A percentile compares a stretch with the other conserved stretches of the same genome.
Conservation (phyloP, 2,113 vertebrate species). For the Perca flavescens region DNA sequence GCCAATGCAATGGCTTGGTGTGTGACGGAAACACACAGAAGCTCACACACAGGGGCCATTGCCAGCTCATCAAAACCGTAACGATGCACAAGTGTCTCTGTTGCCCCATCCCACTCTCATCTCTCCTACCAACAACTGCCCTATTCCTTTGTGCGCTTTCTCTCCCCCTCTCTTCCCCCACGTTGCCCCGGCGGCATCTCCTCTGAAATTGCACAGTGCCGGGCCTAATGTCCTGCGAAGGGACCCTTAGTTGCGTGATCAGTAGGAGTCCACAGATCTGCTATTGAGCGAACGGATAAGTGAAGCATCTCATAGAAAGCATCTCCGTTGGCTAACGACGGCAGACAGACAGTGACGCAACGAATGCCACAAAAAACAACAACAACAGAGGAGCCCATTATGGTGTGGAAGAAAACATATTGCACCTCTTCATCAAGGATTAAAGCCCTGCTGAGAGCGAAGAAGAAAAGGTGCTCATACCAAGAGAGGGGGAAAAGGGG, state of each 20-base stretch:
- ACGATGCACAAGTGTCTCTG: slow-evolving; percentile 41
- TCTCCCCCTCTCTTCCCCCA: background rate
- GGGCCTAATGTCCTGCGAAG: slow-evolving; percentile 15
- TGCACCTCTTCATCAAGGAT: slow-evolving; percentile 60
- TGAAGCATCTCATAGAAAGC: slow-evolving; percentile 14
- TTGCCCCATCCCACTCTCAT: slow-evolving; percentile 20
- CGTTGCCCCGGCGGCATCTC: background rate
- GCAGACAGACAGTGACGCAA: slow-evolving; percentile 35
- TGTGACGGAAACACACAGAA: slow-evolving; percentile 38
- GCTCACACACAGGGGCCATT: slow-evolving; percentile 28
- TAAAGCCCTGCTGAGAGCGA: slow-evolving; percentile 40
- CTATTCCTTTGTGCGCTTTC: background rate
- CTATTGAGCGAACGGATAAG: slow-evolving; percentile 37
- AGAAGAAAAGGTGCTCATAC: slow-evolving; percentile 31
- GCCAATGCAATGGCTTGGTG: slow-evolving; percentile 42
- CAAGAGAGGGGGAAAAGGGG: background rate
- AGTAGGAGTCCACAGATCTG: slow-evolving; percentile 50
- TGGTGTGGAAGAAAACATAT: slow-evolving; percentile 31
- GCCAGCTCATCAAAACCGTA: slow-evolving; percentile 64
- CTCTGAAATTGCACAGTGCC: slow-evolving; percentile 34
- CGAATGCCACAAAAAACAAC: slow-evolving; percentile 35
- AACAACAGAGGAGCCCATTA: slow-evolving; percentile 57
- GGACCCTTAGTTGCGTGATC: slow-evolving; percentile 60
- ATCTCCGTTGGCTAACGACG: slow-evolving; percentile 57
- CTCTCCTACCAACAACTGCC: slow-evolving; percentile 6